Evolutionary conservation across 2,888 invertebrate species (phyloP), one percentile per base, ranked within the genome.

Genomic region (Byasa hedistus): DNA sequence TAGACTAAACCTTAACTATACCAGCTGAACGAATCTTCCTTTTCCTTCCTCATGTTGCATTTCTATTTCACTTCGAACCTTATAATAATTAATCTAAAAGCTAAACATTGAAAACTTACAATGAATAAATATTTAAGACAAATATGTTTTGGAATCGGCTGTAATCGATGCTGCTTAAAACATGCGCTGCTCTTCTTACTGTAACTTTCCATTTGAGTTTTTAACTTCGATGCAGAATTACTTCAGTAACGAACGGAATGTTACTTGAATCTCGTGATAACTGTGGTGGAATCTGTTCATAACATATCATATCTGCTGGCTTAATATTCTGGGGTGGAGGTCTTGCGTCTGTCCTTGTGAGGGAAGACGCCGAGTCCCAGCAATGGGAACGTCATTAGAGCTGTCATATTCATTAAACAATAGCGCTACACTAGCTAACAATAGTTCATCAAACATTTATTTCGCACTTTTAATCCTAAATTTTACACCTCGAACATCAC

Each of bases 121-220:
- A 57, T 21, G 32, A 57, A 44, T 22, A 58, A 39, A 58, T 23
- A 44, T 58, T 58, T 58, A 58, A 39, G 21, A 39, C 12, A 57
- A 32, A 17, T 44, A 44, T 44, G 0, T 44, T 44, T 19, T 44
- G 12, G 44, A 44, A 19, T 17, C 44, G 17, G 8, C 10, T 10
- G 32, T 15, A n/a, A 4, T 19, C 44, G 1, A 17, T 44, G 15
- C 15, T 44, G 44, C 17, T 44, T 19, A 44, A 44, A 44, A 44
- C 44, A 19, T 44, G 19, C 4, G 2, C 44, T 44, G 44, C 17
- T 4, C 17, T 17, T 44, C 44, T 15, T 44, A 15, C 17, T 44
- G 15, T 19, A 44, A 19, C 19, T 15, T 44, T 44, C 44, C 19
- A 15, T 4, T 12, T 44, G 19, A 44, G 17, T 44, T 44, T 44